These are phyloP conservation scores for Irena cyanogastra DNA, from an alignment of 2,113 vertebrate species.

Conservation along the genomic window DNA sequence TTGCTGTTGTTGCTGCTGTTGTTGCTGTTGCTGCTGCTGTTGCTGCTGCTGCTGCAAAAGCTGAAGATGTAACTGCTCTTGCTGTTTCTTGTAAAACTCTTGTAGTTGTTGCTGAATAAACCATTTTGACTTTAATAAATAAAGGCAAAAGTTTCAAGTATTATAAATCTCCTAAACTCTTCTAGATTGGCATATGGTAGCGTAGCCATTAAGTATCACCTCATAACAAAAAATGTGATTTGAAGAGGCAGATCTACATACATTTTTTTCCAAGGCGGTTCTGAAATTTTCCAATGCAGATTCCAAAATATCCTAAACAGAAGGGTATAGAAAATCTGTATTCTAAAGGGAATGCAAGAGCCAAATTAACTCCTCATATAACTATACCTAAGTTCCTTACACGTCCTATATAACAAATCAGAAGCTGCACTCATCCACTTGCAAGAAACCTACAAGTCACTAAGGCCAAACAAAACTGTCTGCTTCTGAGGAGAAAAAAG, in stretches of 20 bases:
- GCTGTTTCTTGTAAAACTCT: conserved; percentile 99
- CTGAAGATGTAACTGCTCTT: conserved; percentile 99
- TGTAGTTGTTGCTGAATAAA: conserved; percentile 98
- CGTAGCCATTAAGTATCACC: conserved; percentile 67
- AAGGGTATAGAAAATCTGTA: conserved; percentile 62
- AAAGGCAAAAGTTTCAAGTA: conserved; percentile 82
- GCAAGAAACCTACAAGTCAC: conserved; percentile 34
- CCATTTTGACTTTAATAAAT: conserved; percentile 89
- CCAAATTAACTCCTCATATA: conserved; percentile 54
- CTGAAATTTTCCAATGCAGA: conserved; percentile 71
- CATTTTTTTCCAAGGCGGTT: conserved; percentile 57
- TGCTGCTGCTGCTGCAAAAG: conserved; percentile 91
- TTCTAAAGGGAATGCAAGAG: conserved; percentile 56
- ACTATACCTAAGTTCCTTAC: conserved; percentile 21
- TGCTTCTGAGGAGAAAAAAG: conserved; percentile 26
- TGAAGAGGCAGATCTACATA: conserved; percentile 65
- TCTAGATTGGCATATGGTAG: conserved; percentile 74
- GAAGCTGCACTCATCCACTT: conserved; percentile 24
- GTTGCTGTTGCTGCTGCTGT: conserved; percentile 61
- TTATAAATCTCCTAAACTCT: conserved; percentile 80
- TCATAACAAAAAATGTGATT: conserved; percentile 61
- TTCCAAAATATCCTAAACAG: conserved; percentile 68
- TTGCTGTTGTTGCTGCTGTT: conserved; percentile 61
- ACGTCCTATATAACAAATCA: conserved; percentile 3
- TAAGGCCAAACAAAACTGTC: conserved; percentile 41